These are phyloP conservation scores for Cordylochernes scorpioides DNA, from an alignment of 2,888 invertebrate genomes.

Conservation along the genomic window DNA sequence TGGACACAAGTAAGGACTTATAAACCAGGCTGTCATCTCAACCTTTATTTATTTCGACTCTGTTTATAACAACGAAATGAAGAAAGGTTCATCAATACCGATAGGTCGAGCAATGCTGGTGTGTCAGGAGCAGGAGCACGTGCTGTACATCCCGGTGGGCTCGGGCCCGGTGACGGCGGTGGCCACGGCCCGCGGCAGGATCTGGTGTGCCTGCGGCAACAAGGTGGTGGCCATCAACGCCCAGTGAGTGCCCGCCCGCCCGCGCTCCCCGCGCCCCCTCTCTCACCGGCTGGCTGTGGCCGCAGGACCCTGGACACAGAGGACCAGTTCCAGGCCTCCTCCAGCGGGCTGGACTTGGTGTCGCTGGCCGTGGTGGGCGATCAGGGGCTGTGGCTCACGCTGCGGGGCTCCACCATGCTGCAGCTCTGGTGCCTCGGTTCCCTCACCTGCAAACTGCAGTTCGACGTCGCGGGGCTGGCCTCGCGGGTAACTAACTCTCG, in stretches of 20 bases:
- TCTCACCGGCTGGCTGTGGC: too few relatives aligned
- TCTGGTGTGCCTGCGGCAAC: slow-evolving; percentile 28
- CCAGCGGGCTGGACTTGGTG: slow-evolving; percentile 26
- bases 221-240: slow-evolving; percentile 25
- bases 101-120: too few relatives aligned
- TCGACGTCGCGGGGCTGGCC: too few relatives aligned
- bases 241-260: slow-evolving; percentile 18
- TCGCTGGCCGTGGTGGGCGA: slow-evolving; percentile 21
- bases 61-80: too few relatives aligned
- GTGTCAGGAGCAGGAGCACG: too few relatives aligned
- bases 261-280: too few relatives aligned
- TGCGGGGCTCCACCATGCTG: slow-evolving; percentile 27
- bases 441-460: slow-evolving; percentile 25
- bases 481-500: too few relatives aligned
- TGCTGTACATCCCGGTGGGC: slow-evolving; percentile 26
- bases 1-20: too few relatives aligned
- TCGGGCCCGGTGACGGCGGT: slow-evolving; percentile 25
- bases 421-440: slow-evolving; percentile 26
- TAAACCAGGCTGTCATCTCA: too few relatives aligned
- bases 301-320: slow-evolving; percentile 22
- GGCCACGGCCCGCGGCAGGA: slow-evolving; percentile 20
- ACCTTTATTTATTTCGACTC: too few relatives aligned
- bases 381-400: slow-evolving; percentile 25
- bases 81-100: too few relatives aligned
- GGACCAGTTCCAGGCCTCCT: slow-evolving; percentile 25